Evolutionary conservation across 2,797 vertebrate species (phyloP).

Genomic region (Triplophysa yarkandensis): DNA sequence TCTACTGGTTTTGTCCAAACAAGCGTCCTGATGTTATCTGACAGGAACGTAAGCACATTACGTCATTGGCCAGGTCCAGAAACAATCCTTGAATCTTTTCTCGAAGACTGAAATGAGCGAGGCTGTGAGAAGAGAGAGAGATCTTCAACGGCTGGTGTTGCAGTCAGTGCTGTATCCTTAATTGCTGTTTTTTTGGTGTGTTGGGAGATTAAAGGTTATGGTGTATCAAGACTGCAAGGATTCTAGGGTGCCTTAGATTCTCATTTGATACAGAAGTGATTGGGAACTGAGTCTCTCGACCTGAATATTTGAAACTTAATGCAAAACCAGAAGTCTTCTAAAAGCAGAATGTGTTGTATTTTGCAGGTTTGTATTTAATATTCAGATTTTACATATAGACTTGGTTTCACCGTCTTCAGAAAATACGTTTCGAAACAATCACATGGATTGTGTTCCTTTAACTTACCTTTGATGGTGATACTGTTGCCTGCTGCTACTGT

Average conservation of each 20-base stretch:
- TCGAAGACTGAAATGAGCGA: neutral
- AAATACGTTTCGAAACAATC: neutral
- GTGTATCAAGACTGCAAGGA: constrained; percentile 63
- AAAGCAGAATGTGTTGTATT: neutral
- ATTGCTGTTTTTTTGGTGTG: constrained; percentile 53
- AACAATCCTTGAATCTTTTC: constrained; percentile 17
- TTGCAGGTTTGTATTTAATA: neutral
- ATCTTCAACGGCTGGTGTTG: constrained; percentile 25
- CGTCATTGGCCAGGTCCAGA: constrained; percentile 6
- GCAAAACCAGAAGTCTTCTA: neutral
- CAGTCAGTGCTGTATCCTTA: constrained; percentile 58
- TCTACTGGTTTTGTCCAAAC: constrained; percentile 16
- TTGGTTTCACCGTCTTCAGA: neutral
- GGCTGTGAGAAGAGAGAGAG: neutral
- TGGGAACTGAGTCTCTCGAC: constrained; percentile 47
- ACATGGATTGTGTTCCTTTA: constrained; percentile 33
- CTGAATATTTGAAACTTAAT: constrained; percentile 10
- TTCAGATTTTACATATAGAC: neutral
- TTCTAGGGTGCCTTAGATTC: constrained; percentile 75
- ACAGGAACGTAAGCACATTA: constrained; percentile 14
- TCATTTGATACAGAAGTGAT: constrained; percentile 20
- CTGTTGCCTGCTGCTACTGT: constrained; percentile 69
- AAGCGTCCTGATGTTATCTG: constrained; percentile 33
- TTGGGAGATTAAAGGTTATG: constrained; percentile 28
- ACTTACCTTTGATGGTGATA: constrained; percentile 55